Conservation (phyloP, 23 tunicate genomes). For the Ciona savignyi region DNA sequence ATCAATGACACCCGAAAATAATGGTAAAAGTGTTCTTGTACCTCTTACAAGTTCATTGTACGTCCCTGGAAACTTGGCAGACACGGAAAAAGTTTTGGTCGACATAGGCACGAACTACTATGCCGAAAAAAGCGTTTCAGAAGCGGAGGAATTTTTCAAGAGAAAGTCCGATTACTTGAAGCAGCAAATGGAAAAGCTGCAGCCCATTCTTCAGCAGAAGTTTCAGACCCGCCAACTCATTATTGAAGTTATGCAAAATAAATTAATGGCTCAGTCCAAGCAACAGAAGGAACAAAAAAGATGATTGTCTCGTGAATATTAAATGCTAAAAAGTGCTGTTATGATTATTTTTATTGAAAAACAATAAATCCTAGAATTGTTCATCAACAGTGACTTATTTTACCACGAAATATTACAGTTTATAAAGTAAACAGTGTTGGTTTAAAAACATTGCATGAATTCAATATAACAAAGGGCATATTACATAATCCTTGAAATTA, state of each 20-base stretch:
- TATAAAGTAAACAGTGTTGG: too few species aligned
- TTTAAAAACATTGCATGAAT: too few species aligned
- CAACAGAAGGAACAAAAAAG: slow-evolving; percentile 5
- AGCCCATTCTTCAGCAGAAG: slow-evolving; percentile 72
- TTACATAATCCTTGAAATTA: too few species aligned
- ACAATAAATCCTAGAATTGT: too few species aligned
- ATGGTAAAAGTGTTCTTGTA: slow-evolving; percentile 71
- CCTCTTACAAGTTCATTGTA: slow-evolving; percentile 85
- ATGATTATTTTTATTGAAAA: too few species aligned
- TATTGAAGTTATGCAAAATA: slow-evolving; percentile 65
- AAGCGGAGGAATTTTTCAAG: slow-evolving; percentile 92
- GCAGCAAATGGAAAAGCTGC: slow-evolving; percentile 85
- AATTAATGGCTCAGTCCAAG: slow-evolving; percentile 48
- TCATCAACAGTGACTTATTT: too few species aligned
- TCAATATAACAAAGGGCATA: too few species aligned
- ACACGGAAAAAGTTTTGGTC: slow-evolving; percentile 64
- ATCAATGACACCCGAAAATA: slow-evolving; percentile 22
- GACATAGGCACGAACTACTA: slow-evolving; percentile 89
- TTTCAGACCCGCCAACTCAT: slow-evolving; percentile 75
- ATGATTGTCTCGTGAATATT: too few species aligned
- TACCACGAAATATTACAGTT: too few species aligned
- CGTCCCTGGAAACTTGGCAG: slow-evolving; percentile 75
- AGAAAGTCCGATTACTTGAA: slow-evolving; percentile 79
- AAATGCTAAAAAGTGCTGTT: too few species aligned
- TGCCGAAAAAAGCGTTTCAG: slow-evolving; percentile 66